Conservation (phyloP, 2,888 invertebrate genomes). For the Apotomis betuletana region DNA sequence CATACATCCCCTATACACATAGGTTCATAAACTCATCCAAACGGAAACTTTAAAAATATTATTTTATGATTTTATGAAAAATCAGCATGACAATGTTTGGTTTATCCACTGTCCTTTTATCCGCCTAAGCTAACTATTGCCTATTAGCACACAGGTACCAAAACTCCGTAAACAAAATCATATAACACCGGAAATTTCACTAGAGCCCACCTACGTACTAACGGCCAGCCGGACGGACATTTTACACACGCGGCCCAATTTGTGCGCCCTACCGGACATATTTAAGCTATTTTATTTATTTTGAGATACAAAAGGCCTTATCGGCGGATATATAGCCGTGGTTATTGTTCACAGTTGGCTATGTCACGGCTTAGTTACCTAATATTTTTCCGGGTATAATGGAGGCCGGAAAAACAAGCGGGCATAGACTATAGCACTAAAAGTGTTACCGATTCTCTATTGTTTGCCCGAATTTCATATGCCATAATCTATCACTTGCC, state of each 20-base stretch:
- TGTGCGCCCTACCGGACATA: slow-evolving; percentile 74
- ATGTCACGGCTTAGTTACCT: slow-evolving; percentile 40
- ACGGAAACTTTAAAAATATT: no score
- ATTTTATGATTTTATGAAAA: no score
- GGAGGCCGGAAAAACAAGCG: not conserved
- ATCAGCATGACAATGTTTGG: no score
- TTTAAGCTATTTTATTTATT: slow-evolving; percentile 82
- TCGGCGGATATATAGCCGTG: slow-evolving; percentile 73
- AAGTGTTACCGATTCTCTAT: no score
- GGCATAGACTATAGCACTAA: no score
- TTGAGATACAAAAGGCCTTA: slow-evolving; percentile 81
- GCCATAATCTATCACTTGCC: no score
- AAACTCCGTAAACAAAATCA: not conserved
- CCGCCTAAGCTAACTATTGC: no score
- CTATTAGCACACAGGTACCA: no score
- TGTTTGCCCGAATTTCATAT: no score
- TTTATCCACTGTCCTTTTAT: no score
- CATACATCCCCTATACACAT: no score
- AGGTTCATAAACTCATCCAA: no score
- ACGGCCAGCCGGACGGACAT: slow-evolving; percentile 41
- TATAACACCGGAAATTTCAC: not conserved
- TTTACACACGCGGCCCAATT: slow-evolving; percentile 57
- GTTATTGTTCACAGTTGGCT: slow-evolving; percentile 54
- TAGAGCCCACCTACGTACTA: not conserved
- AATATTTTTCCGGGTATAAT: not conserved